These are phyloP conservation scores for Toxonevra muliebris DNA, from an alignment of 2,888 invertebrate genomes.

Conservation along the genomic window DNA sequence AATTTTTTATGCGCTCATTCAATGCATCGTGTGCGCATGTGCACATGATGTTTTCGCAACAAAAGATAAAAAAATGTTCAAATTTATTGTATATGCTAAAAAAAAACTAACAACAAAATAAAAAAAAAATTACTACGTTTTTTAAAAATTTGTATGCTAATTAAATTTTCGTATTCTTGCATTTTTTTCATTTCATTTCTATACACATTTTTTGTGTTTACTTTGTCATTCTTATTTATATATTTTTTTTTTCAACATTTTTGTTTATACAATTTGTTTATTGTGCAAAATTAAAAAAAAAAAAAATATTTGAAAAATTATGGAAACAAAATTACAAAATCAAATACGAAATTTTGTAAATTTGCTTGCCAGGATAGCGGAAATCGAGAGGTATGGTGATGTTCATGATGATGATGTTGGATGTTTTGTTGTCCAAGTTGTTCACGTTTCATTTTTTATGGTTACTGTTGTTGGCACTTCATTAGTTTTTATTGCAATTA, in stretches of 20 bases:
- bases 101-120: conserved; percentile 9
- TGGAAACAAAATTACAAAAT: conserved; percentile 45
- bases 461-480: conserved; percentile 24
- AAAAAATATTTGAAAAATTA: conserved; percentile 38
- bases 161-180: conserved; percentile 25
- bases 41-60: no score
- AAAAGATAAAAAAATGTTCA: not conserved
- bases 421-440: conserved; percentile 35
- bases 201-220: conserved; percentile 25
- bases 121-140: conserved; percentile 21
- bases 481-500: conserved; percentile 9
- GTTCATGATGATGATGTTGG: conserved; percentile 22
- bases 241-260: conserved; percentile 30
- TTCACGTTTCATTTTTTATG: conserved; percentile 23
- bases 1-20: no score
- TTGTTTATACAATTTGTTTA: conserved; percentile 34
- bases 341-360: conserved; percentile 56
- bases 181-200: conserved; percentile 15
- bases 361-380: conserved; percentile 74
- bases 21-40: no score
- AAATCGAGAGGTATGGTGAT: conserved; percentile 73
- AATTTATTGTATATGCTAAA: not conserved
- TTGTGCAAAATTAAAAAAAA: conserved; percentile 33
- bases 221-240: conserved; percentile 30
- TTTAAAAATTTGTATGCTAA: conserved; percentile 9